A percentile compares a stretch with the other conserved stretches of the same genome.
phyloP scores from a whole-genome alignment of 1,140 invertebrate species.

The Platyscapa corneri region DNA sequence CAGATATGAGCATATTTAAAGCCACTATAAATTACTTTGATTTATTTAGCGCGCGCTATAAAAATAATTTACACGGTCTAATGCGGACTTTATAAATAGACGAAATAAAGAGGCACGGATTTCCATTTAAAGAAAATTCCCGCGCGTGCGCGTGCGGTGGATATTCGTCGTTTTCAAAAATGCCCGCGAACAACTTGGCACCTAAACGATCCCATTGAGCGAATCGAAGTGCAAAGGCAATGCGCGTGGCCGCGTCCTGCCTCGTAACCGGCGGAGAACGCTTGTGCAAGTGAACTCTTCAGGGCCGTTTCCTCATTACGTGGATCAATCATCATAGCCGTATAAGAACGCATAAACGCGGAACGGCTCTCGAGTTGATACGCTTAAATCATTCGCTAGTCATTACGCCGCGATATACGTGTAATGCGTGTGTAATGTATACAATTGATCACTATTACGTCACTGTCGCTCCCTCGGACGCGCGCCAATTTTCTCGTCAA shows the following conservation, averaged over 20 bases:
- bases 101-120: neutral
- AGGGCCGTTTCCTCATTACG: slow-evolving; percentile 45
- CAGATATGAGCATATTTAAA: no score
- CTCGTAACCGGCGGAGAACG: neutral
- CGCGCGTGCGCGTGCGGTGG: no score
- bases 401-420: slow-evolving; percentile 19
- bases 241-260: neutral
- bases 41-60: neutral
- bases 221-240: neutral
- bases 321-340: slow-evolving; percentile 51
- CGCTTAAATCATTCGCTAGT: slow-evolving; percentile 33
- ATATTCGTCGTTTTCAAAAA: no score
- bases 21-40: neutral
- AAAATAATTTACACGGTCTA: neutral
- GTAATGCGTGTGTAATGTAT: slow-evolving; percentile 7
- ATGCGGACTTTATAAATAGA: neutral
- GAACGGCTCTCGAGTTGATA: slow-evolving; percentile 31
- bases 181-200: neutral
- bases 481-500: slow-evolving; percentile 37
- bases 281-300: slow-evolving; percentile 40
- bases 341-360: slow-evolving; percentile 1
- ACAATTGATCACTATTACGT: slow-evolving; percentile 33
- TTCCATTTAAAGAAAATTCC: neutral
- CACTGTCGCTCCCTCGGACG: neutral
- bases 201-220: neutral